Conservation (phyloP, 2,113 vertebrate genomes). For the Rousettus leschenaultii region DNA sequence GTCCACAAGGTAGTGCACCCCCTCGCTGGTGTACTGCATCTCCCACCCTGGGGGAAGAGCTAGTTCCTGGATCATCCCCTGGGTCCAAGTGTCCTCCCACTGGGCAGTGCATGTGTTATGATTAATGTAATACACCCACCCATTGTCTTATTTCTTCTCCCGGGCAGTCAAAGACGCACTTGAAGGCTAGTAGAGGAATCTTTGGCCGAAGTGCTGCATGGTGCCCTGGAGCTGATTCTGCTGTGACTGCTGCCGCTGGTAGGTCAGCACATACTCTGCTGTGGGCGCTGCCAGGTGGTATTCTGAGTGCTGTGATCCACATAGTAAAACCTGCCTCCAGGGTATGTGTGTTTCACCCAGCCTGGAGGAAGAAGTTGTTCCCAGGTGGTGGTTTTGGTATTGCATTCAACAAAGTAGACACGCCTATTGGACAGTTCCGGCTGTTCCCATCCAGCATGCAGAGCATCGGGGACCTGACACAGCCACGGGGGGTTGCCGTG, state of each 20-base stretch:
- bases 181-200: constrained; percentile 93
- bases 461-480: too few relatives aligned
- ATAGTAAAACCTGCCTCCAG: constrained; percentile 94
- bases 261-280: constrained; percentile 93
- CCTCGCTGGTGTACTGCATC: too few relatives aligned
- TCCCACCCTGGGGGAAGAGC: too few relatives aligned
- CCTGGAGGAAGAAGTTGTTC: constrained; percentile 96
- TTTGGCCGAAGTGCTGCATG: constrained; percentile 99
- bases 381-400: constrained; percentile 99
- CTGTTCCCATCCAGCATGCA: constrained; percentile 90
- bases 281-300: constrained; percentile 99
- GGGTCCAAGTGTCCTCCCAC: too few relatives aligned
- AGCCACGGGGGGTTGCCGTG: too few relatives aligned
- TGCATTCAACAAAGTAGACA: constrained; percentile 98
- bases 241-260: constrained; percentile 98
- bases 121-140: too few relatives aligned
- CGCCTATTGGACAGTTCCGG: constrained; percentile 93
- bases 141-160: too few relatives aligned
- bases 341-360: constrained; percentile 98
- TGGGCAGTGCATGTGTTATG: too few relatives aligned
- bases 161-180: too few relatives aligned
- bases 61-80: too few relatives aligned
- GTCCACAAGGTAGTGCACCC: too few relatives aligned
- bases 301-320: constrained; percentile 99
- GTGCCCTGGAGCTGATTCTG: constrained; percentile 96